Percentiles rank a stretch among this genome's conserved stretches.
phyloP scores from a whole-genome alignment of 2,888 invertebrate genomes.

The Cheilosia vernalis region DNA sequence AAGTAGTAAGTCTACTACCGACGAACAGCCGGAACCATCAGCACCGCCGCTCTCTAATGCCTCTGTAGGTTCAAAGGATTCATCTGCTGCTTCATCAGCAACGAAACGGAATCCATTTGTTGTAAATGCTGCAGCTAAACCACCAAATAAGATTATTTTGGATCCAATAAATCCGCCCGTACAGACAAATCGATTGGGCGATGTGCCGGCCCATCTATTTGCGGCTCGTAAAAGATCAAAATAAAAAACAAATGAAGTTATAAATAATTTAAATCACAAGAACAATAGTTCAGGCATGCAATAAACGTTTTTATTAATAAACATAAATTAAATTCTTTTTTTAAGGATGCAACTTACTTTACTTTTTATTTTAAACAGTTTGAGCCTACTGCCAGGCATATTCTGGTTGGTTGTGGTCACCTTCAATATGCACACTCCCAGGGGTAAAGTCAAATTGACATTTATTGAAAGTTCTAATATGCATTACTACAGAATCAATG shows the following conservation, averaged over 20 bases:
- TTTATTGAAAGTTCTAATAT: too few relatives aligned
- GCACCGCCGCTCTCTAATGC: slow-evolving; percentile 54
- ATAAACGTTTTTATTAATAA: slow-evolving; percentile 22
- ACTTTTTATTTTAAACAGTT: too few relatives aligned
- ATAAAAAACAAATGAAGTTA: slow-evolving; percentile 1
- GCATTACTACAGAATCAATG: too few relatives aligned
- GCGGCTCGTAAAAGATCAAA: slow-evolving; percentile 73
- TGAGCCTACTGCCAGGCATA: too few relatives aligned
- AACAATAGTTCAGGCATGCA: slow-evolving; percentile 19
- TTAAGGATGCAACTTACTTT: too few relatives aligned
- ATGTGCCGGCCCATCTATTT: slow-evolving; percentile 77
- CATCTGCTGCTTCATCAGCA: slow-evolving; percentile 48
- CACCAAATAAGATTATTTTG: slow-evolving; percentile 77
- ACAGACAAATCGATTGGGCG: slow-evolving; percentile 55
- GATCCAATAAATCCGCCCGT: slow-evolving; percentile 77
- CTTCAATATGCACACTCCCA: too few relatives aligned
- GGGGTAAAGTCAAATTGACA: too few relatives aligned
- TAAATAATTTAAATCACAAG: neutral
- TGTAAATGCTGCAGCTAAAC: slow-evolving; percentile 67
- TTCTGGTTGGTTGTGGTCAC: too few relatives aligned
- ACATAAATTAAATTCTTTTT: too few relatives aligned
- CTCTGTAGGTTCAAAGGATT: slow-evolving; percentile 45
- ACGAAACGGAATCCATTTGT: slow-evolving; percentile 77
- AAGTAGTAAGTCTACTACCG: slow-evolving; percentile 68
- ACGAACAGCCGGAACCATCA: slow-evolving; percentile 48